Percentiles rank a stretch among this genome's conserved stretches.
These are phyloP conservation scores for Pollenia amentaria DNA, from an alignment of 2,888 invertebrate genomes.

Conservation along the genomic window DNA sequence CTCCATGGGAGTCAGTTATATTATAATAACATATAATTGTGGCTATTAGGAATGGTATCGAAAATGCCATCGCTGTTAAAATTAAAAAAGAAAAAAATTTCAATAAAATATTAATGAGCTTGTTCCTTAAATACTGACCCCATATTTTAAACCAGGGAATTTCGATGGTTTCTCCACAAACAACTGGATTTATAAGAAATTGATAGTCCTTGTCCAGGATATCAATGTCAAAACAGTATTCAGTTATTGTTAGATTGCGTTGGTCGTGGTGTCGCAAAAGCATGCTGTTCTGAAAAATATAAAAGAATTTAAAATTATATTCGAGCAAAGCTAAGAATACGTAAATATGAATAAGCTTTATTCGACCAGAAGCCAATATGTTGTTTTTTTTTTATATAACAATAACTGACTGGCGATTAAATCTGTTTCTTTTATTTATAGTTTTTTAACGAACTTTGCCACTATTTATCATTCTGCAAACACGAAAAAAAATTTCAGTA, in stretches of 20 bases:
- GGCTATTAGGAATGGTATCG: conserved; percentile 47
- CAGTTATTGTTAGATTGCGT: conserved; percentile 17
- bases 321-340: too few relatives aligned
- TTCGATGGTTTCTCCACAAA: conserved; percentile 34
- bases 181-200: conserved; percentile 53
- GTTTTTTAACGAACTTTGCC: too few relatives aligned
- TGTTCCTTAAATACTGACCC: conserved; percentile 7
- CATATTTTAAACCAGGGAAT: conserved; percentile 58
- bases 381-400: too few relatives aligned
- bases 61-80: conserved; percentile 54
- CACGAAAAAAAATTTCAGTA: too few relatives aligned
- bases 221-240: conserved; percentile 58
- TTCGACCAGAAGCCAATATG: too few relatives aligned
- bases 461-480: too few relatives aligned
- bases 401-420: too few relatives aligned
- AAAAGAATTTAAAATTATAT: too few relatives aligned
- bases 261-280: conserved; percentile 38
- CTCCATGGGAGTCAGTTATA: not conserved
- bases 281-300: conserved; percentile 36
- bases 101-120: not conserved
- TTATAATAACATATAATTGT: conserved; percentile 52
- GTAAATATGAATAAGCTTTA: too few relatives aligned
- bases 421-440: too few relatives aligned
- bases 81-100: not conserved
- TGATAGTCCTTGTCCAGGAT: not conserved